Percentiles rank a stretch among this genome's conserved stretches.
phyloP scores from a whole-genome alignment of 2,888 invertebrate genomes.

The Cheilosia scutellata region DNA sequence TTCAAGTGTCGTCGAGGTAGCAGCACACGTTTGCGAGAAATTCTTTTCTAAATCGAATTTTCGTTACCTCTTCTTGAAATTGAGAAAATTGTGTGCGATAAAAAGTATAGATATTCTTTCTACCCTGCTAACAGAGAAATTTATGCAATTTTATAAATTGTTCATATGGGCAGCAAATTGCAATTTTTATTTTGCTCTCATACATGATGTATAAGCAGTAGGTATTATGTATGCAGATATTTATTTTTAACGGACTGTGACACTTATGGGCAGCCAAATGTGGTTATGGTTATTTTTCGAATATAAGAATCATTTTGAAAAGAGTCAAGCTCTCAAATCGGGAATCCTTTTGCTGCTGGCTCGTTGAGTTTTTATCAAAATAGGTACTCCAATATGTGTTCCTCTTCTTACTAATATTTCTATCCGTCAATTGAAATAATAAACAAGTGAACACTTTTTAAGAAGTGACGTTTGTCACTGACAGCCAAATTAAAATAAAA shows the following conservation, averaged over 20 bases:
- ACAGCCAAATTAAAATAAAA: too few species aligned
- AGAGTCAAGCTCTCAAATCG: too few species aligned
- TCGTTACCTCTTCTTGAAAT: neutral
- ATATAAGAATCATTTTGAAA: too few species aligned
- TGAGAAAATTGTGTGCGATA: constrained; percentile 1
- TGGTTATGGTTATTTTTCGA: too few species aligned
- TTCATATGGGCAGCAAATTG: neutral
- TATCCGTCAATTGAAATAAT: too few species aligned
- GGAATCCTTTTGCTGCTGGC: too few species aligned
- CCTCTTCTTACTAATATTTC: too few species aligned
- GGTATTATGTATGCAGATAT: neutral
- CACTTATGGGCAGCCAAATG: too few species aligned
- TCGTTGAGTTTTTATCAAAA: too few species aligned
- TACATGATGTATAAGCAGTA: neutral
- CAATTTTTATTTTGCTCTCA: neutral
- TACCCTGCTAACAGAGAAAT: neutral
- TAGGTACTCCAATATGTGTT: too few species aligned
- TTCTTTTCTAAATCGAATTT: constrained; percentile 20
- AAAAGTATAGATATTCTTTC: neutral
- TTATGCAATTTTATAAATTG: neutral
- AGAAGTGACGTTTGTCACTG: too few species aligned
- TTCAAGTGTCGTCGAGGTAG: neutral
- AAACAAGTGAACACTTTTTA: too few species aligned
- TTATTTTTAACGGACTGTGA: neutral
- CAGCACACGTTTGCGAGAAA: neutral